phyloP scores from a whole-genome alignment of 2,113 vertebrate species.

The Peucedramus taeniatus region DNA sequence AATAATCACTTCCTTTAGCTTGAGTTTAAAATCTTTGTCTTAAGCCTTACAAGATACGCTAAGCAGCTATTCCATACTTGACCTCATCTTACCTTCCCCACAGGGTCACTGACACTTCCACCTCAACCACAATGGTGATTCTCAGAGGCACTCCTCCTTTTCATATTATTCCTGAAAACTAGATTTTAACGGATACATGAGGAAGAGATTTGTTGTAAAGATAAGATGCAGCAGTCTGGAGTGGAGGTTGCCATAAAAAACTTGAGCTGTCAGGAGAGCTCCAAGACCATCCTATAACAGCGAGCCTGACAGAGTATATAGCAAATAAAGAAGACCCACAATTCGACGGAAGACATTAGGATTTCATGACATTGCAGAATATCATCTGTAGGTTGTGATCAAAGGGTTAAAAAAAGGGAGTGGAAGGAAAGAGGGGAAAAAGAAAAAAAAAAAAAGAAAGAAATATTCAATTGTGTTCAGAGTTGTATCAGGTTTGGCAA shows the following conservation, averaged over 20 bases:
- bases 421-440: background rate
- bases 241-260: background rate
- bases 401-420: constrained; percentile 9
- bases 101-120: background rate
- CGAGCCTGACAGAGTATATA: background rate
- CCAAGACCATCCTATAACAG: background rate
- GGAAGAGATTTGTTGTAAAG: background rate
- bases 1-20: background rate
- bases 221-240: background rate
- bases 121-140: background rate
- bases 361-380: background rate
- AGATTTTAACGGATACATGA: background rate
- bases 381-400: background rate
- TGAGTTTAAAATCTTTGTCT: background rate
- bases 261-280: background rate
- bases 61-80: background rate
- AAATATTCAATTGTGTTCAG: background rate
- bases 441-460: background rate
- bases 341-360: background rate
- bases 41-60: background rate
- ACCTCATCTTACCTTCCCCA: background rate
- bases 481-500: constrained; percentile 48
- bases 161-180: background rate
- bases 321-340: background rate
- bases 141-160: background rate